These are phyloP conservation scores for Triplophysa yarkandensis DNA, from an alignment of 2,797 vertebrate species.

Conservation along the genomic window DNA sequence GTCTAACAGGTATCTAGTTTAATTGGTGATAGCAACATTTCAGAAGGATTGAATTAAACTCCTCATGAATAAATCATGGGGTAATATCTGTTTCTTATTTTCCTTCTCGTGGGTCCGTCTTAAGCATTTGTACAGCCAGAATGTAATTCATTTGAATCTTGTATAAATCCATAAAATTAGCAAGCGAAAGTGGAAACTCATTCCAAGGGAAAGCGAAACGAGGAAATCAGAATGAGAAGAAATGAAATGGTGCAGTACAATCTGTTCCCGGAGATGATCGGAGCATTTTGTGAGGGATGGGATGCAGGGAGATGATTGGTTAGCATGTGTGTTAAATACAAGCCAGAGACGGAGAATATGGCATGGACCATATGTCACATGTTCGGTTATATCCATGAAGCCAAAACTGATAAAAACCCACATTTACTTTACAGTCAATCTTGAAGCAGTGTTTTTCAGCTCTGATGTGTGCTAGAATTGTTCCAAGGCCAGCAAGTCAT, in stretches of 20 bases:
- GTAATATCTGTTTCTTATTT: conserved; percentile 18
- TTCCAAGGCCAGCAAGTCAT: neutral
- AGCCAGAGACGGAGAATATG: conserved; percentile 1
- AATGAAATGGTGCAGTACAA: neutral
- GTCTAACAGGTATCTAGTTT: conserved; percentile 28
- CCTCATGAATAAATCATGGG: conserved; percentile 48
- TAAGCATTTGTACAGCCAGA: conserved; percentile 30
- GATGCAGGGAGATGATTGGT: conserved; percentile 10
- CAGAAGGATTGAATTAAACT: conserved; percentile 14
- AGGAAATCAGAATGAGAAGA: conserved; percentile 21
- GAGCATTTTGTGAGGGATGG: conserved; percentile 5
- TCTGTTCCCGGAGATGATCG: conserved; percentile 30
- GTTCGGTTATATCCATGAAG: neutral
- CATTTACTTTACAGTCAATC: neutral
- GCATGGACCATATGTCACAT: neutral
- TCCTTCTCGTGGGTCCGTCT: neutral
- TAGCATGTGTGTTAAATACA: conserved; percentile 2
- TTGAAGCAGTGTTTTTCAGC: neutral
- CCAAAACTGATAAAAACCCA: neutral
- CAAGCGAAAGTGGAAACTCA: conserved; percentile 33
- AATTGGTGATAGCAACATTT: conserved; percentile 9
- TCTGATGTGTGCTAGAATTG: neutral
- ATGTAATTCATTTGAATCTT: conserved; percentile 46
- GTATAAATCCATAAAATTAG: conserved; percentile 54
- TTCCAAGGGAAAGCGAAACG: conserved; percentile 34